Percentiles rank a stretch among this genome's conserved stretches.
phyloP scores from a whole-genome alignment of 2,113 vertebrate genomes.

The Plectropomus leopardus region DNA sequence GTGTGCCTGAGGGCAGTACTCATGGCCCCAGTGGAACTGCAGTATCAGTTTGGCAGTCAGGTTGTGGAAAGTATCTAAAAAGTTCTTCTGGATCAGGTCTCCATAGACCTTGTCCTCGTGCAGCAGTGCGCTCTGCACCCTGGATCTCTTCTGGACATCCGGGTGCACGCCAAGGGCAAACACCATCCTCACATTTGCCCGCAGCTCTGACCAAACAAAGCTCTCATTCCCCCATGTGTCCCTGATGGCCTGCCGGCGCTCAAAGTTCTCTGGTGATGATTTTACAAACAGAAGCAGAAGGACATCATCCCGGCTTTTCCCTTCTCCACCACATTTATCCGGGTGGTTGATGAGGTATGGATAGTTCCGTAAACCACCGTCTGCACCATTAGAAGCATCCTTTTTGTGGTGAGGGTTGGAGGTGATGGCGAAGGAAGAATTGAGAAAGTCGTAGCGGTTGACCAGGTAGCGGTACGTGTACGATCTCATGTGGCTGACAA shows the following conservation, averaged over 20 bases:
- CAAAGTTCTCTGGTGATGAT: slow-evolving; percentile 88
- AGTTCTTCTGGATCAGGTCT: slow-evolving; percentile 94
- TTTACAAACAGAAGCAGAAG: slow-evolving; percentile 94
- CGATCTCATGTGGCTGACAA: slow-evolving; percentile 91
- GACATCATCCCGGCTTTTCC: slow-evolving; percentile 76
- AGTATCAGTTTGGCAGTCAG: slow-evolving; percentile 92
- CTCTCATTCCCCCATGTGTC: slow-evolving; percentile 93
- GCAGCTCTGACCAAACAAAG: slow-evolving; percentile 80
- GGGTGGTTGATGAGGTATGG: slow-evolving; percentile 90
- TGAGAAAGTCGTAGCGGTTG: slow-evolving; percentile 92
- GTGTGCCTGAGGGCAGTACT: slow-evolving; percentile 89
- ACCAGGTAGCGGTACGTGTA: slow-evolving; percentile 93
- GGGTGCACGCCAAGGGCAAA: slow-evolving; percentile 88
- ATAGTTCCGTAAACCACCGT: slow-evolving; percentile 66
- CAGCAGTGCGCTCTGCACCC: slow-evolving; percentile 81
- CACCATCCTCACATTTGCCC: slow-evolving; percentile 88
- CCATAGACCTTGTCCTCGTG: slow-evolving; percentile 84
- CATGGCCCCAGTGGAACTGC: slow-evolving; percentile 93
- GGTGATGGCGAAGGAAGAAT: slow-evolving; percentile 83
- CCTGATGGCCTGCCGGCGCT: slow-evolving; percentile 88
- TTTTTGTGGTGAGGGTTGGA: background rate
- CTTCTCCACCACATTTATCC: slow-evolving; percentile 82
- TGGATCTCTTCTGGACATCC: slow-evolving; percentile 30
- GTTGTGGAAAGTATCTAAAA: slow-evolving; percentile 94
- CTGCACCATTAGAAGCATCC: too few species aligned